phyloP scores from a whole-genome alignment of 2,113 vertebrate genomes.

The Atractosteus spatula region DNA sequence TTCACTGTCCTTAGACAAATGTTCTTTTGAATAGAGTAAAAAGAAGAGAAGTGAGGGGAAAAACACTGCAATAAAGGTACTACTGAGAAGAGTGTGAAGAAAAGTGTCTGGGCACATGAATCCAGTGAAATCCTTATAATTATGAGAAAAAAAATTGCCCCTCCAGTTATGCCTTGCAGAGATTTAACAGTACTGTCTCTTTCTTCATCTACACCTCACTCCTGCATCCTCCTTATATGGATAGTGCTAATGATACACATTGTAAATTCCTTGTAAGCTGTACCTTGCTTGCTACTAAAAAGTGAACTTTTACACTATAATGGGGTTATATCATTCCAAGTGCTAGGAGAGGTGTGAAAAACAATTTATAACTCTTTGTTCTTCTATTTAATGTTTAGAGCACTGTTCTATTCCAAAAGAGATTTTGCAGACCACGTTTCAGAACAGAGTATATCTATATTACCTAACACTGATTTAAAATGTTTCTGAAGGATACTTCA shows the following conservation, averaged over 20 bases:
- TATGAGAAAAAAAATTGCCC: constrained; percentile 64
- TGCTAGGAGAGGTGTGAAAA: constrained; percentile 64
- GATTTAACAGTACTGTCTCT: constrained; percentile 69
- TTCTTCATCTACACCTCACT: constrained; percentile 75
- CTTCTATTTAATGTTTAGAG: constrained; percentile 43
- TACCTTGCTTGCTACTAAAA: constrained; percentile 59
- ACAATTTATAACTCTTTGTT: constrained; percentile 57
- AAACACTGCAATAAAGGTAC: constrained; percentile 32
- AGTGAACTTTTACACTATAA: constrained; percentile 65
- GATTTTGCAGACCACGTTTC: constrained; percentile 40
- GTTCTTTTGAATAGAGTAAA: neutral
- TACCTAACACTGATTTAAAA: constrained; percentile 13
- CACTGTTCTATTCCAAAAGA: constrained; percentile 45
- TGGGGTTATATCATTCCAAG: constrained; percentile 81
- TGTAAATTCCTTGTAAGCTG: constrained; percentile 83
- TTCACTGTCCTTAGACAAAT: too few relatives aligned
- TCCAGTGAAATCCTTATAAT: constrained; percentile 48
- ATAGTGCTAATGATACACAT: constrained; percentile 81
- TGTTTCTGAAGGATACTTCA: constrained; percentile 18
- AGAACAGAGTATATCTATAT: constrained; percentile 28
- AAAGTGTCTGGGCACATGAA: constrained; percentile 9
- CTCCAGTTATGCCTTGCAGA: constrained; percentile 66
- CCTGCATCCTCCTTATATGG: constrained; percentile 76
- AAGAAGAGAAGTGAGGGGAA: constrained; percentile 18
- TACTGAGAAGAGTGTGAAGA: constrained; percentile 11